Conservation (phyloP, 2,113 vertebrate genomes). For the Fulica atra region DNA sequence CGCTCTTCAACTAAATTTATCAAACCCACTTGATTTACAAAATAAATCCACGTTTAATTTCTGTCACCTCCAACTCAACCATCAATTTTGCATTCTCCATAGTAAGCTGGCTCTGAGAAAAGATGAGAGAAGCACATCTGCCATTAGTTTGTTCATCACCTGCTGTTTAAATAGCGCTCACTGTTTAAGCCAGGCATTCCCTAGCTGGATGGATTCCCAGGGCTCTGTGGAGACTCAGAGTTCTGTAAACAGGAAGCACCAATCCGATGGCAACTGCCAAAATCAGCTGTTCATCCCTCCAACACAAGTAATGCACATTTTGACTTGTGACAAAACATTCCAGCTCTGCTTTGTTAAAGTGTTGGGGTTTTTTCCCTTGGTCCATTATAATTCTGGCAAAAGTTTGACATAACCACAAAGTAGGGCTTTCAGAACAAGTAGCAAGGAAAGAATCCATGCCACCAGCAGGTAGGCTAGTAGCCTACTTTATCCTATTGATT, state of each 20-base stretch:
- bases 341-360: neutral
- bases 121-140: conserved; percentile 56
- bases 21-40: neutral
- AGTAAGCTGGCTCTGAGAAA: conserved; percentile 18
- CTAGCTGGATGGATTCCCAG: conserved; percentile 47
- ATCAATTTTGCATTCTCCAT: neutral
- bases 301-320: neutral
- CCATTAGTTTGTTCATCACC: conserved; percentile 61
- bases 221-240: conserved; percentile 11
- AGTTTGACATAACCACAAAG: conserved; percentile 17
- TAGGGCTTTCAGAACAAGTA: neutral
- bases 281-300: conserved; percentile 38
- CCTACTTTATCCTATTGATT: neutral
- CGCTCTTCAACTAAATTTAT: conserved; percentile 36
- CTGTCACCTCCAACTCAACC: conserved; percentile 21
- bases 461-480: neutral
- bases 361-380: neutral
- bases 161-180: conserved; percentile 65
- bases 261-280: conserved; percentile 38
- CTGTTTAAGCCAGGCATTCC: conserved; percentile 58
- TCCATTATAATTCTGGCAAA: neutral
- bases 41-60: neutral
- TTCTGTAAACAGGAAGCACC: conserved; percentile 68
- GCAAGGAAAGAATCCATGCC: neutral
- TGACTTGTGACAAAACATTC: conserved; percentile 11